These are phyloP conservation scores for Tragelaphus scriptus DNA, from an alignment of 2,113 vertebrate genomes.

Conservation along the genomic window DNA sequence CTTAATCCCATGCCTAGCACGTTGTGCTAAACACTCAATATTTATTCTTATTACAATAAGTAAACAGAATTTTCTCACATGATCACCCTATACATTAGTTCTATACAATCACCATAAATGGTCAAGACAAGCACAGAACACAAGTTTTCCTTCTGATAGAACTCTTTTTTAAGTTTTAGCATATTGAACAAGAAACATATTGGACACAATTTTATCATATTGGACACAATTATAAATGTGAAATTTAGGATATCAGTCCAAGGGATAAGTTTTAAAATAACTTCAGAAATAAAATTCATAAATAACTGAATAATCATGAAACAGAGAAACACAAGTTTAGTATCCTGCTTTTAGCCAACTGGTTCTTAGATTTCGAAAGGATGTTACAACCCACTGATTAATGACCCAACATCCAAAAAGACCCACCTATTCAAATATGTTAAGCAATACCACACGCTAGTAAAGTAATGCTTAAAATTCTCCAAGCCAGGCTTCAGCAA, in stretches of 20 bases:
- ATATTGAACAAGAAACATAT: background rate
- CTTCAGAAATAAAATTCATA: conserved; percentile 22
- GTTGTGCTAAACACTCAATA: background rate
- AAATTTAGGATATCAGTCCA: background rate
- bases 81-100: background rate
- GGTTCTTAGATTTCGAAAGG: conserved; percentile 12
- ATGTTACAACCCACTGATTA: background rate
- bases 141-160: background rate
- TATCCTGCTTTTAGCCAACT: background rate
- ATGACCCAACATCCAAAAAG: background rate
- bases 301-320: conserved; percentile 10
- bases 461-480: no score
- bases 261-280: background rate
- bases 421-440: background rate
- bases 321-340: conserved; percentile 14
- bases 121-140: background rate
- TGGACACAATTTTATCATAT: background rate
- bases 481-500: no score
- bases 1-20: background rate
- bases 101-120: background rate
- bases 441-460: background rate
- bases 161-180: background rate
- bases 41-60: background rate
- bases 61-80: background rate
- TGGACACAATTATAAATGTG: background rate